These are phyloP conservation scores for Brachionus manjavacas DNA, from an alignment of 1,140 invertebrate genomes.

Conservation along the genomic window DNA sequence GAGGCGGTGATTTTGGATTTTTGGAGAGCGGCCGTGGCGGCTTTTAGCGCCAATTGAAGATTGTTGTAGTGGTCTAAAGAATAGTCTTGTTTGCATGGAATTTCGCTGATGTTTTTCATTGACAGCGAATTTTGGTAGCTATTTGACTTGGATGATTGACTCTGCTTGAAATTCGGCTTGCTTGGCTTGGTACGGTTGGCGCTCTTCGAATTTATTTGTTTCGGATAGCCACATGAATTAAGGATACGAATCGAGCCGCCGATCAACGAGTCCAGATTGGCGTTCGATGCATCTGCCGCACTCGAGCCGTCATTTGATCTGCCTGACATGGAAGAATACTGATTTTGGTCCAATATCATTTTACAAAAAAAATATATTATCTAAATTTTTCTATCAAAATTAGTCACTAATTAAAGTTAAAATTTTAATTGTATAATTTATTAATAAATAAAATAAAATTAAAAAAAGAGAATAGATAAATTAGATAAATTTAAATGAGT, in stretches of 20 bases:
- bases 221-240: background rate
- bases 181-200: background rate
- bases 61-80: slow-evolving; percentile 16
- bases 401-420: too few species aligned
- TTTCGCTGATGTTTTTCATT: slow-evolving; percentile 23
- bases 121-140: slow-evolving; percentile 24
- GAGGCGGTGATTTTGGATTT: slow-evolving; percentile 27
- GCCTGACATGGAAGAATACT: background rate
- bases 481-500: too few species aligned
- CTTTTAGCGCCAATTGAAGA: slow-evolving; percentile 26
- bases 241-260: background rate
- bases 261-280: slow-evolving; percentile 11
- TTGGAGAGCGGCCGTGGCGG: slow-evolving; percentile 29
- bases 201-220: background rate
- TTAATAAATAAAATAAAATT: too few species aligned
- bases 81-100: background rate
- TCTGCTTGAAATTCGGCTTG: slow-evolving; percentile 3
- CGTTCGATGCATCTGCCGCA: background rate
- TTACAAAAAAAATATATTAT: background rate
- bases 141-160: background rate
- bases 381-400: background rate
- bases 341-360: background rate
- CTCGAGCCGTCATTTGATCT: background rate
- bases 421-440: too few species aligned
- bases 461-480: too few species aligned